These are phyloP conservation scores for Hyalella azteca DNA, from an alignment of 2,888 invertebrate genomes.

Conservation along the genomic window DNA sequence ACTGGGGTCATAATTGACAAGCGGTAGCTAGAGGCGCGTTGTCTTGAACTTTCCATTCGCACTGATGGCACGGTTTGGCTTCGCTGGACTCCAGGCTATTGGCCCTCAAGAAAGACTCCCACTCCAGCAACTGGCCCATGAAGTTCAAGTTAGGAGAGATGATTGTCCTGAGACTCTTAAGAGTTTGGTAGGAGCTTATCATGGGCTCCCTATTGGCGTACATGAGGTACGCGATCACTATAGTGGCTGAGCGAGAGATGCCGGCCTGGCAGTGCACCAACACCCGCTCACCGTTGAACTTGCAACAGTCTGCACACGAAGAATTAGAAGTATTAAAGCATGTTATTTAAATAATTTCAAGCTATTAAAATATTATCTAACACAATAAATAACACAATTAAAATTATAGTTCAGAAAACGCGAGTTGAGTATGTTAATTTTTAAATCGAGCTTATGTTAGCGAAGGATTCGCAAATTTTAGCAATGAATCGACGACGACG, in stretches of 20 bases:
- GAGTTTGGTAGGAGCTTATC: constrained; percentile 85
- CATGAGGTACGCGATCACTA: constrained; percentile 95
- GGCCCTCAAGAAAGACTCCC: constrained; percentile 72
- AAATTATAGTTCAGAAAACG: too few species aligned
- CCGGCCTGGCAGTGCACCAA: constrained; percentile 95
- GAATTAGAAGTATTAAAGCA: constrained; percentile 60
- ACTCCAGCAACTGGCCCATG: constrained; percentile 85
- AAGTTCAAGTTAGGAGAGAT: constrained; percentile 96
- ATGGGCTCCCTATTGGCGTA: constrained; percentile 76
- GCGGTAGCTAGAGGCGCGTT: constrained; percentile 52
- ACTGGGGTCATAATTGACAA: constrained; percentile 55
- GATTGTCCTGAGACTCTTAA: constrained; percentile 82
- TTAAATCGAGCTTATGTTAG: too few species aligned
- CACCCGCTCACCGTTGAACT: constrained; percentile 75
- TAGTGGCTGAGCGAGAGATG: constrained; percentile 90
- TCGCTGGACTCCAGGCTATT: constrained; percentile 49
- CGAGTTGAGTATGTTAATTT: too few species aligned
- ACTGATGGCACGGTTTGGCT: constrained; percentile 56
- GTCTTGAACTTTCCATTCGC: constrained; percentile 55
- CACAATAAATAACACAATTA: too few species aligned
- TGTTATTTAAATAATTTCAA: too few species aligned
- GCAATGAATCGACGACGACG: too few species aligned
- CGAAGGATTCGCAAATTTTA: too few species aligned
- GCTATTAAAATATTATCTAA: too few species aligned
- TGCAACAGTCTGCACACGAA: constrained; percentile 72